Evolutionary conservation across 2,797 vertebrate species (phyloP).

Genomic region (Psittacula echo): DNA sequence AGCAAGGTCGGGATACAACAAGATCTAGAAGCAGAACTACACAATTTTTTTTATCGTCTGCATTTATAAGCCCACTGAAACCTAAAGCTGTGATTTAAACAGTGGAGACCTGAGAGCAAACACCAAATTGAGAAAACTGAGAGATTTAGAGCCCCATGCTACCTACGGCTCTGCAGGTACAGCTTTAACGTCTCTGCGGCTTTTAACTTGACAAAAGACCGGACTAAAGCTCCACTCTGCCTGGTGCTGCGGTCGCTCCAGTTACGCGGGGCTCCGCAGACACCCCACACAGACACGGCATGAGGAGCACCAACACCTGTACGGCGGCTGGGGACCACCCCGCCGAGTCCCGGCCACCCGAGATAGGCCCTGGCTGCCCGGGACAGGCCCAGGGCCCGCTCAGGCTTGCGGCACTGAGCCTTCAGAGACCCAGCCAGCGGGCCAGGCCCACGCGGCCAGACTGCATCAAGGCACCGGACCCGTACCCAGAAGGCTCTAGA

Average conservation of each 20-base stretch:
- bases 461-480: no score
- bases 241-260: neutral
- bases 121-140: no score
- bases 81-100: neutral
- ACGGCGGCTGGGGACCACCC: accelerated
- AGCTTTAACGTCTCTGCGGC: accelerated
- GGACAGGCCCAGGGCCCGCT: neutral
- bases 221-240: neutral
- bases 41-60: accelerated
- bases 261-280: neutral
- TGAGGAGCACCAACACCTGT: no score
- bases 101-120: neutral
- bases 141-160: neutral
- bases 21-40: neutral
- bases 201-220: neutral
- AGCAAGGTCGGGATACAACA: accelerated
- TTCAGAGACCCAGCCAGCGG: no score
- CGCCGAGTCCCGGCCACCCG: accelerated
- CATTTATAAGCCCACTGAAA: neutral
- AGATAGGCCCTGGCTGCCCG: neutral
- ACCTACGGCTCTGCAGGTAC: accelerated
- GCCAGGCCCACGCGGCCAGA: neutral
- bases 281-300: neutral
- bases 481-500: accelerated
- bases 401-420: no score